These are phyloP conservation scores for Oryzias curvinotus DNA, from an alignment of 2,113 vertebrate species.

Conservation along the genomic window DNA sequence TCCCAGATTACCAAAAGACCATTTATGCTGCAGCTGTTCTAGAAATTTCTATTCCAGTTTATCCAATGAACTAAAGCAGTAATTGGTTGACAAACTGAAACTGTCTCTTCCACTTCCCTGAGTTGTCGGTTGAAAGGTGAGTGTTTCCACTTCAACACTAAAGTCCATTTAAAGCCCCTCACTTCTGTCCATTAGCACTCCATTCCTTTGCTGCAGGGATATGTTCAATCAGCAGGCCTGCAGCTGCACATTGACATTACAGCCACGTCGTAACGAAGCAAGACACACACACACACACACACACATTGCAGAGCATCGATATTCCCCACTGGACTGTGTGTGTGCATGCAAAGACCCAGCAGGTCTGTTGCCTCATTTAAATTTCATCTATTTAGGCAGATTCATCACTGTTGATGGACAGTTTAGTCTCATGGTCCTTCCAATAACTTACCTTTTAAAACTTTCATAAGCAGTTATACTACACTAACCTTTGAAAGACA, in stretches of 20 bases:
- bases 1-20: neutral
- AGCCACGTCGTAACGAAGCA: conserved; percentile 44
- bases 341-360: conserved; percentile 16
- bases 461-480: too few relatives aligned
- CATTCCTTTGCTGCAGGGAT: conserved; percentile 17
- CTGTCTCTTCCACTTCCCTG: neutral
- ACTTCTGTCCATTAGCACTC: conserved; percentile 1
- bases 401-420: conserved; percentile 41
- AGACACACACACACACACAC: conserved; percentile 16
- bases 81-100: neutral
- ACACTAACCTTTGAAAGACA: neutral
- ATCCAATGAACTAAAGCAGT: too few relatives aligned
- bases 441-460: conserved; percentile 25
- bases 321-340: conserved; percentile 39
- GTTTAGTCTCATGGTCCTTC: conserved; percentile 17
- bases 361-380: conserved; percentile 61
- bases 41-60: neutral
- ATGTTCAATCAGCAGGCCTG: conserved; percentile 19
- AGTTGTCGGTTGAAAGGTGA: conserved; percentile 4
- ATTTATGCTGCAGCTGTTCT: neutral
- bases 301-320: conserved; percentile 14
- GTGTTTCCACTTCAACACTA: neutral
- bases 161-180: neutral
- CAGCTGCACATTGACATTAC: conserved; percentile 65
- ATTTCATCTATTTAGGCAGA: conserved; percentile 60